phyloP scores from a whole-genome alignment of 2,888 invertebrate genomes.

The Rosalia funebris region DNA sequence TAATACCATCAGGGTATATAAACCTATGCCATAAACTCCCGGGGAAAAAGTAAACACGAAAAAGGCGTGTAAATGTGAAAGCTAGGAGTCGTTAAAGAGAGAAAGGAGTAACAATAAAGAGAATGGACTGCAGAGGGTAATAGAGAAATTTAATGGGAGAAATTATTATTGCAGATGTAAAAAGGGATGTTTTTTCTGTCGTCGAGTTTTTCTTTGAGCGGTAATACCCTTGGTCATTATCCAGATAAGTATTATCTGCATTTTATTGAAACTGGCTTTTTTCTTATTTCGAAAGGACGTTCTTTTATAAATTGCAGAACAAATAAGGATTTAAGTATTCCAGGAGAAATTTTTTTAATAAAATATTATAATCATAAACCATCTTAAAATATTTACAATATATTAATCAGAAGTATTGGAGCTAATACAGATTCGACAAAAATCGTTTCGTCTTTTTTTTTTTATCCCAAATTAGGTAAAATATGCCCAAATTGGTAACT shows the following conservation, averaged over 20 bases:
- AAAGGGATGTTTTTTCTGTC: not conserved
- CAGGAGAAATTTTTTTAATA: too few relatives aligned
- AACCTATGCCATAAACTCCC: conserved; percentile 13
- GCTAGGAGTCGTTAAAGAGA: not conserved
- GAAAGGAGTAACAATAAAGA: not conserved
- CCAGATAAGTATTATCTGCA: not conserved
- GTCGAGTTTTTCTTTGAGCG: not conserved
- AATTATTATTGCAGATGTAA: conserved; percentile 3
- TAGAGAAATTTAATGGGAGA: not conserved
- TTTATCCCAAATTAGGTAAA: too few relatives aligned
- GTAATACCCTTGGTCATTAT: not conserved
- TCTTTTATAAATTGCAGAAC: too few relatives aligned
- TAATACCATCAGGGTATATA: not conserved
- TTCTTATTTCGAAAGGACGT: too few relatives aligned
- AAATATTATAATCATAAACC: too few relatives aligned
- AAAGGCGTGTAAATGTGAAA: conserved; percentile 25
- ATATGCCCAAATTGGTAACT: too few relatives aligned
- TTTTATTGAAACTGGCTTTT: conserved; percentile 16
- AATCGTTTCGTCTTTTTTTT: too few relatives aligned
- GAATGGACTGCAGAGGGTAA: not conserved
- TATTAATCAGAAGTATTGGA: too few relatives aligned
- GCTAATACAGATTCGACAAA: too few relatives aligned
- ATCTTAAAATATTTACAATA: too few relatives aligned
- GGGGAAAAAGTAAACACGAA: conserved; percentile 20
- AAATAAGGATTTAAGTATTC: too few relatives aligned